Conservation (phyloP, 2,797 vertebrate species). For the Babyrousa celebensis region DNA sequence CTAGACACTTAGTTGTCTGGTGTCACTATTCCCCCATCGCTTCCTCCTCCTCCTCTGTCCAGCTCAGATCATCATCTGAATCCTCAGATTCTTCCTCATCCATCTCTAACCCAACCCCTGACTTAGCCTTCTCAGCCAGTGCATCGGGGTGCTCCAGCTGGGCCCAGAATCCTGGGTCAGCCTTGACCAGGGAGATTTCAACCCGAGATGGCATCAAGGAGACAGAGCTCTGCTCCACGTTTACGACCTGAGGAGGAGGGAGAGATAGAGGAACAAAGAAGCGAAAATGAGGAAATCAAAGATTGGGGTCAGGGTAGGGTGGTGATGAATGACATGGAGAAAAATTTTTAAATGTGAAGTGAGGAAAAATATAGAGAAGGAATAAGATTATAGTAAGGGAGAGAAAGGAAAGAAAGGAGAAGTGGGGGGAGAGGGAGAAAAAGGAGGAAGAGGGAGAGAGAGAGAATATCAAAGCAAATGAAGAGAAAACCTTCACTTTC, state of each 20-base stretch:
- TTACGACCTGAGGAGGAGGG: slow-evolving; percentile 92
- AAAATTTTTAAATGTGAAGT: slow-evolving; percentile 2
- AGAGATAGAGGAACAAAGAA: slow-evolving; percentile 70
- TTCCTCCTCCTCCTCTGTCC: slow-evolving; percentile 91
- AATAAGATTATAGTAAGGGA: neutral
- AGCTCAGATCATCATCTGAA: slow-evolving; percentile 91
- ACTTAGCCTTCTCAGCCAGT: slow-evolving; percentile 45
- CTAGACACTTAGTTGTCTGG: slow-evolving; percentile 67
- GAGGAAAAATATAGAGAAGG: neutral
- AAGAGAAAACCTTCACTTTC: slow-evolving; percentile 62
- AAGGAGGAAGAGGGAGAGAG: neutral
- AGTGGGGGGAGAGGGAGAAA: too few species aligned
- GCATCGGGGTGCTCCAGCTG: slow-evolving; percentile 94
- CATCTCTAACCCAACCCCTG: slow-evolving; percentile 69
- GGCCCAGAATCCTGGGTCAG: slow-evolving; percentile 94
- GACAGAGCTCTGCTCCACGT: slow-evolving; percentile 93
- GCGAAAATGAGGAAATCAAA: slow-evolving; percentile 68
- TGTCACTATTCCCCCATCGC: slow-evolving; percentile 81
- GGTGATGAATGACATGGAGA: slow-evolving; percentile 42
- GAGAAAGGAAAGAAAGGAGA: neutral
- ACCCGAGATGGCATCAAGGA: slow-evolving; percentile 96
- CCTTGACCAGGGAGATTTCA: slow-evolving; percentile 95
- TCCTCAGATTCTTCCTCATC: slow-evolving; percentile 83
- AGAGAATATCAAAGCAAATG: slow-evolving; percentile 74
- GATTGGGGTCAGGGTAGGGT: neutral